Evolutionary conservation across 2,888 invertebrate species (phyloP).

Genomic region (Thereva unica): DNA sequence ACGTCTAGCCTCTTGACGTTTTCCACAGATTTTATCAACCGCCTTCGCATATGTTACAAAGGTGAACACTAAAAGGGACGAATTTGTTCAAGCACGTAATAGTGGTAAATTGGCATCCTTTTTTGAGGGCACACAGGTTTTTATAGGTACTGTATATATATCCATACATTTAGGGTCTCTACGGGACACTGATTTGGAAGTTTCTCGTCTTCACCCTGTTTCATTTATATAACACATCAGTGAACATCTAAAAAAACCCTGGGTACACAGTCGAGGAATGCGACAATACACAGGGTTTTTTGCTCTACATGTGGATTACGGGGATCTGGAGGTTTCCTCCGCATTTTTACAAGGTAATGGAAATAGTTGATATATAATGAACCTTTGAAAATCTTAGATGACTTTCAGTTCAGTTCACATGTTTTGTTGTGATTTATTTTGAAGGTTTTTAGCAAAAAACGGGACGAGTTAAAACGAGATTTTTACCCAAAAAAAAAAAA

Average conservation of each 20-base stretch:
- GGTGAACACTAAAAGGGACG: conserved; percentile 33
- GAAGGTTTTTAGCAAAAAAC: too few species aligned
- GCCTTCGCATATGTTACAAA: conserved; percentile 33
- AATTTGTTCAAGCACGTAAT: conserved; percentile 38
- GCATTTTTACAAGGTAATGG: too few species aligned
- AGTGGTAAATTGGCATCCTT: conserved; percentile 39
- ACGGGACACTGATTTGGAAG: conserved; percentile 14
- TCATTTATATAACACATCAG: conserved; percentile 29
- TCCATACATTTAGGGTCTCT: conserved; percentile 4
- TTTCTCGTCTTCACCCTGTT: conserved; percentile 23
- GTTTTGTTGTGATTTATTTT: too few species aligned
- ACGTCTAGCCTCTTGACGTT: conserved; percentile 31
- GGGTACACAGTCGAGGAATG: not conserved
- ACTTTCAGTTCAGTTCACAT: too few species aligned
- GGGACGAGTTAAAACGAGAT: too few species aligned
- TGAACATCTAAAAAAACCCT: conserved; percentile 21
- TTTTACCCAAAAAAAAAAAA: too few species aligned
- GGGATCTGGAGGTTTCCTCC: too few species aligned
- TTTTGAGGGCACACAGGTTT: conserved; percentile 28
- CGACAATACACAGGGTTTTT: too few species aligned
- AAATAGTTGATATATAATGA: too few species aligned
- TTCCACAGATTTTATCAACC: conserved; percentile 37
- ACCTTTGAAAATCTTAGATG: too few species aligned
- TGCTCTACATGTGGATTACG: too few species aligned
- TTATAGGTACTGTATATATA: conserved; percentile 4